These are phyloP conservation scores for Drosophila orosa DNA, from an alignment of 1,140 invertebrate species.

Conservation along the genomic window DNA sequence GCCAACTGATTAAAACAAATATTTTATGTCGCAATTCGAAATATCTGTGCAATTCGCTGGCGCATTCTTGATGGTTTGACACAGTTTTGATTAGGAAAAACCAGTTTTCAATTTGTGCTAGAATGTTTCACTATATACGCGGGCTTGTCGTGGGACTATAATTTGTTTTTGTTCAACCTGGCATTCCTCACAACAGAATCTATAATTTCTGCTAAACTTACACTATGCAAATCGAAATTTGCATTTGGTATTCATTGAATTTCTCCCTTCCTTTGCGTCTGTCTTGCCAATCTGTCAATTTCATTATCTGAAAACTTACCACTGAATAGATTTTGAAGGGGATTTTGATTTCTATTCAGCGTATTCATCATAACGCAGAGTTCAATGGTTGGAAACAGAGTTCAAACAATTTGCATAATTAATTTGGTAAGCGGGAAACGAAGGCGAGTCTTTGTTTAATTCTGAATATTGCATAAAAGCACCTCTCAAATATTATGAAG, in stretches of 20 bases:
- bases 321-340: conserved; percentile 12
- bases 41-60: conserved; percentile 54
- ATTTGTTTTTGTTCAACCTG: conserved; percentile 22
- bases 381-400: conserved; percentile 23
- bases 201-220: conserved; percentile 28
- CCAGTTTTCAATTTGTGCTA: conserved; percentile 52
- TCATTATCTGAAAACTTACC: conserved; percentile 8
- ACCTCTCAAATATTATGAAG: conserved; percentile 2
- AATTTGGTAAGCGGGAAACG: background rate
- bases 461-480: conserved; percentile 23
- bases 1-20: conserved; percentile 49
- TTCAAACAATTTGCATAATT: conserved; percentile 37
- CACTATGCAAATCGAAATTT: conserved; percentile 38
- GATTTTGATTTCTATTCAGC: conserved; percentile 19
- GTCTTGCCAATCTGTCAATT: conserved; percentile 44
- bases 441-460: conserved; percentile 12
- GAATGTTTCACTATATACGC: conserved; percentile 22
- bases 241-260: conserved; percentile 39
- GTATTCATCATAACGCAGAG: conserved; percentile 13
- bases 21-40: conserved; percentile 43
- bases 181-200: conserved; percentile 44
- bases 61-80: conserved; percentile 61
- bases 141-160: conserved; percentile 18
- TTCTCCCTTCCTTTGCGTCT: conserved; percentile 17
- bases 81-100: conserved; percentile 55